Evolutionary conservation across 2,797 vertebrate species (phyloP).

Genomic region (Dryobates pubescens): DNA sequence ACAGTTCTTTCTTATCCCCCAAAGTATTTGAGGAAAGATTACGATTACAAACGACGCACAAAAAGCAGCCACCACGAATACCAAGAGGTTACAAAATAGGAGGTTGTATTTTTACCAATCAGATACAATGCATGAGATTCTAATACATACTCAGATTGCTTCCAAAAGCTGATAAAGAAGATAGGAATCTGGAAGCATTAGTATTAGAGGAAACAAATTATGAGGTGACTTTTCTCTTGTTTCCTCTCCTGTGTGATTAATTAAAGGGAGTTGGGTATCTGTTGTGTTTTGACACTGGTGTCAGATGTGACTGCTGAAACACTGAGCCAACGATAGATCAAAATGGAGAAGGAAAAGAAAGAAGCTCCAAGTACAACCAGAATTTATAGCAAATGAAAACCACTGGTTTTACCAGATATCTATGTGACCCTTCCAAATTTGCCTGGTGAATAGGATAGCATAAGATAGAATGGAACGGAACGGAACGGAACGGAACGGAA

Average conservation of each 20-base stretch:
- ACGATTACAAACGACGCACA: not conserved
- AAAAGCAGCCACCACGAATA: not conserved
- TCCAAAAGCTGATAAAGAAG: not conserved
- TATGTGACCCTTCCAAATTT: not conserved
- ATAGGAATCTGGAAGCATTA: not conserved
- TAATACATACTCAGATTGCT: not conserved
- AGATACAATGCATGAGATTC: not conserved
- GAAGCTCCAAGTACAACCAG: not conserved
- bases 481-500: too few relatives aligned
- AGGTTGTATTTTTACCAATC: not conserved
- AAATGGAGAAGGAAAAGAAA: not conserved
- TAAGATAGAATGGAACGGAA: too few relatives aligned
- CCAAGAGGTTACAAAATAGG: not conserved
- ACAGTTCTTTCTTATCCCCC: not conserved
- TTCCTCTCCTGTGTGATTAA: not conserved
- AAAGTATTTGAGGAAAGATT: not conserved
- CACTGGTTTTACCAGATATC: not conserved
- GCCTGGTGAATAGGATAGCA: accelerated
- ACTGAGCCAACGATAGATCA: not conserved
- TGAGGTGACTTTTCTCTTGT: not conserved
- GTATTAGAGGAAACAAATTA: not conserved
- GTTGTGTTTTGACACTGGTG: not conserved
- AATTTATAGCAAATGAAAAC: not conserved
- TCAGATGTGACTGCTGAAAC: not conserved
- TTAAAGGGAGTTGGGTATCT: slow-evolving; percentile 7